phyloP scores from a whole-genome alignment of 2,888 invertebrate genomes.

The Habrosyne pyritoides region DNA sequence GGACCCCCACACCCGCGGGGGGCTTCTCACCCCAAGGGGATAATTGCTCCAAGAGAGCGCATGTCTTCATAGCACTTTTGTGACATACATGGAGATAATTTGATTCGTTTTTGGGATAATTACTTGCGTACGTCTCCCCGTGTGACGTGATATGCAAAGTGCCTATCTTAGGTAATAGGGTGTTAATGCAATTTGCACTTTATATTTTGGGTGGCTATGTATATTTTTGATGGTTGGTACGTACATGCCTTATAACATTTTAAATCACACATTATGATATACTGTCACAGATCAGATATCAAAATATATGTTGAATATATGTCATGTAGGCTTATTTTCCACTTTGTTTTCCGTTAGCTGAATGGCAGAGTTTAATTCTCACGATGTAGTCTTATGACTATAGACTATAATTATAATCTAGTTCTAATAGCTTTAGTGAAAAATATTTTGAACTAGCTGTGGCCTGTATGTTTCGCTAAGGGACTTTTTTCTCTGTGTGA shows the following conservation, averaged over 20 bases:
- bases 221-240: background rate
- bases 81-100: constrained; percentile 71
- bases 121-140: constrained; percentile 29
- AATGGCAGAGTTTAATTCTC: no score
- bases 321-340: no score
- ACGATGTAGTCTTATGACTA: no score
- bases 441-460: no score
- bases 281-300: no score
- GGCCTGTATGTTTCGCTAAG: no score
- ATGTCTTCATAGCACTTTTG: constrained; percentile 69
- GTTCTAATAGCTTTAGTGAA: no score
- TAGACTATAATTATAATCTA: no score
- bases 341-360: no score
- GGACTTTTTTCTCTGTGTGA: no score
- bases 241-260: background rate
- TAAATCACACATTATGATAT: no score
- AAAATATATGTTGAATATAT: no score
- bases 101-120: constrained; percentile 73
- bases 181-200: constrained; percentile 6
- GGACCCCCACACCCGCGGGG: constrained; percentile 15
- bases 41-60: constrained; percentile 70
- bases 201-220: background rate
- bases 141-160: constrained; percentile 9
- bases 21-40: constrained; percentile 32
- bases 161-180: constrained; percentile 2